A percentile compares a stretch with the other conserved stretches of the same genome.
phyloP scores from a whole-genome alignment of 2,888 invertebrate genomes.

The Himalopsyche japonica region DNA sequence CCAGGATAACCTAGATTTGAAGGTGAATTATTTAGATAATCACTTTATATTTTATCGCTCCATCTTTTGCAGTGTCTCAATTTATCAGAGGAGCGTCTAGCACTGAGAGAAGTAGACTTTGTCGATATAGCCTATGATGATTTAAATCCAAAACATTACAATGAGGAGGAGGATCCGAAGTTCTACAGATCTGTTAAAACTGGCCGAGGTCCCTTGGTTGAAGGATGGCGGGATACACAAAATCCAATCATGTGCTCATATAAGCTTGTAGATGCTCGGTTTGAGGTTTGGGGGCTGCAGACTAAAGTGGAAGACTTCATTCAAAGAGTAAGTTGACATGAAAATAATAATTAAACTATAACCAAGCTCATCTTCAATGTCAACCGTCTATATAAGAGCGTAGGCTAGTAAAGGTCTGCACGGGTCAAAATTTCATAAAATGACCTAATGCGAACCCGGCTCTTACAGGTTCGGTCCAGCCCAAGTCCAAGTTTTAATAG shows the following conservation, averaged over 20 bases:
- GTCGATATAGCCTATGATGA: constrained; percentile 90
- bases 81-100: constrained; percentile 72
- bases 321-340: constrained; percentile 66
- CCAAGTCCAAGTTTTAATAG: no score
- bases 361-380: no score
- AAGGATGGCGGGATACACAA: constrained; percentile 77
- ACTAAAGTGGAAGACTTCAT: constrained; percentile 87
- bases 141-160: constrained; percentile 83
- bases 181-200: constrained; percentile 83
- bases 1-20: no score
- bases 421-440: no score
- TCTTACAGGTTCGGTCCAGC: no score
- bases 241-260: constrained; percentile 93
- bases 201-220: constrained; percentile 79
- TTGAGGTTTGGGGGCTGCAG: constrained; percentile 92
- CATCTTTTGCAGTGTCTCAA: constrained; percentile 67
- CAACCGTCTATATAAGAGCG: no score
- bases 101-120: constrained; percentile 73
- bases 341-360: no score
- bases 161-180: constrained; percentile 85
- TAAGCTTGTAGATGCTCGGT: constrained; percentile 82
- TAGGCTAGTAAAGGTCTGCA: no score
- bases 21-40: neutral
- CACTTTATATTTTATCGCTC: constrained; percentile 14
- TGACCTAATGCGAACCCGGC: no score